Evolutionary conservation across 1,140 invertebrate genomes (phyloP).

Genomic region (Microplitis demolitor): DNA sequence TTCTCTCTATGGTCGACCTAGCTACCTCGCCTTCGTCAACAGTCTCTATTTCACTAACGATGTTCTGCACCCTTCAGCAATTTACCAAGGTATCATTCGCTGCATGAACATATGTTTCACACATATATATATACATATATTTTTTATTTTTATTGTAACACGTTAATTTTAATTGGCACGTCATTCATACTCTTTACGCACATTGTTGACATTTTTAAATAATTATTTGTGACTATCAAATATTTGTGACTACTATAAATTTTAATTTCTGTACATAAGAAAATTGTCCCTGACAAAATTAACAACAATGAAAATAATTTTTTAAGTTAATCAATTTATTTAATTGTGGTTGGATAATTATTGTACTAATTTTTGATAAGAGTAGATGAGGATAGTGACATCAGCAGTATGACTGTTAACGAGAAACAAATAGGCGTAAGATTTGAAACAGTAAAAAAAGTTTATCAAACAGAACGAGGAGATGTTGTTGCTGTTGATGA

Average conservation of each 20-base stretch:
- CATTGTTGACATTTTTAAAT: constrained; percentile 12
- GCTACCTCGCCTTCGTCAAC: constrained; percentile 55
- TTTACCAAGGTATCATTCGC: constrained; percentile 53
- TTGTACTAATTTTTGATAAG: not conserved
- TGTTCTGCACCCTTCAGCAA: constrained; percentile 51
- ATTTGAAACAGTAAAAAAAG: constrained; percentile 59
- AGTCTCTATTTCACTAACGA: constrained; percentile 58
- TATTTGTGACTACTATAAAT: not conserved
- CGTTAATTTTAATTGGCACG: constrained; percentile 15
- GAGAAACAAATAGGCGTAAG: constrained; percentile 60
- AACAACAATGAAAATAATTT: no score
- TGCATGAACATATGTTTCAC: constrained; percentile 9
- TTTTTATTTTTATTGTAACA: not conserved
- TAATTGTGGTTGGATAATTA: not conserved
- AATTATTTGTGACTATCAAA: not conserved
- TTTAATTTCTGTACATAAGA: not conserved
- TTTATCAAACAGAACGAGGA: constrained; percentile 52
- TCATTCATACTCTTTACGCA: constrained; percentile 13
- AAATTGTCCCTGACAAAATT: not conserved
- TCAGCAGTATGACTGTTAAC: constrained; percentile 44
- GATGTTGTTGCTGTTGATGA: constrained; percentile 68
- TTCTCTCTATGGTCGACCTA: constrained; percentile 47
- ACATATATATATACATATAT: not conserved
- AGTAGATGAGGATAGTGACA: constrained; percentile 46
- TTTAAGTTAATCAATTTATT: not conserved